phyloP scores from a whole-genome alignment of 2,888 invertebrate species.

The Lycaena phlaeas region DNA sequence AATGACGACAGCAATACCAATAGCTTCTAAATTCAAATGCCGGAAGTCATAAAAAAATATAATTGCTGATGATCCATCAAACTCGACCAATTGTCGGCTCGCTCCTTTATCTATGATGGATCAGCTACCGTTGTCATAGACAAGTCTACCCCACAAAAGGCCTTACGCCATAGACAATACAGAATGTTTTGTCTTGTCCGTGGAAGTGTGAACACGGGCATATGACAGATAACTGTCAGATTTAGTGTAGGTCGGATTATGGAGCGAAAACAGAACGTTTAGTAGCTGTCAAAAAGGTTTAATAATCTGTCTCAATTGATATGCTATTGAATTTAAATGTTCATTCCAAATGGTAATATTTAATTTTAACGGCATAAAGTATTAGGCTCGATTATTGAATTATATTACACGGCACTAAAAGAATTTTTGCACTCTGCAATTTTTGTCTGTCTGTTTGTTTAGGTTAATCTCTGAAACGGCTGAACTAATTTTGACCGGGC shows the following conservation, averaged over 20 bases:
- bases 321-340: conserved; percentile 1
- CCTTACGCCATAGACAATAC: neutral
- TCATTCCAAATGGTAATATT: no score
- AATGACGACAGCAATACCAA: conserved; percentile 1
- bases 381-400: no score
- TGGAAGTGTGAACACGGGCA: conserved; percentile 12
- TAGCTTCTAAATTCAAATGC: conserved; percentile 5
- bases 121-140: conserved; percentile 29
- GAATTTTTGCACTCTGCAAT: no score
- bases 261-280: conserved; percentile 12
- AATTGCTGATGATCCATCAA: conserved; percentile 34
- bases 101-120: conserved; percentile 33
- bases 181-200: neutral
- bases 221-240: conserved; percentile 18
- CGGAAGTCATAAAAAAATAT: conserved; percentile 15
- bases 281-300: conserved; percentile 6
- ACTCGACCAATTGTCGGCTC: conserved; percentile 28
- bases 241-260: conserved; percentile 11
- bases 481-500: no score
- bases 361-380: no score
- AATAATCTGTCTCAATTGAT: conserved; percentile 2
- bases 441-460: no score
- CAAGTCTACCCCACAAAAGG: neutral
- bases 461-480: no score
- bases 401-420: no score